phyloP scores from a whole-genome alignment of 2,797 vertebrate species.

The Diceros bicornis region DNA sequence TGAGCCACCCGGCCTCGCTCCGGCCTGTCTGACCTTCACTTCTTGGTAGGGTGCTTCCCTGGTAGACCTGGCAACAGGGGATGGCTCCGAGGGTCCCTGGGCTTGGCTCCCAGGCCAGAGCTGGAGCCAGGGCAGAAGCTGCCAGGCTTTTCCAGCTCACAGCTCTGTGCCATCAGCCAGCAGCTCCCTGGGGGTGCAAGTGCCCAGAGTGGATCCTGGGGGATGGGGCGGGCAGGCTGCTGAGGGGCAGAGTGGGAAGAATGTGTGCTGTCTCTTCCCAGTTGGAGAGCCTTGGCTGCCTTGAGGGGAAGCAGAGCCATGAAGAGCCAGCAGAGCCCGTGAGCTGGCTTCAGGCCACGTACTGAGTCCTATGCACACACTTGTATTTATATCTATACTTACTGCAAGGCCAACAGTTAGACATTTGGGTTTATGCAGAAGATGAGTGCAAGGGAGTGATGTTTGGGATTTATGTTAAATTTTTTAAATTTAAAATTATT shows the following conservation, averaged over 20 bases:
- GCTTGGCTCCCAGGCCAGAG: not conserved
- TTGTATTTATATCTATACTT: not conserved
- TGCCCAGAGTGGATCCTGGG: not conserved
- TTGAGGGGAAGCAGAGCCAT: not conserved
- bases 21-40: no score
- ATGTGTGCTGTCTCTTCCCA: not conserved
- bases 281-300: not conserved
- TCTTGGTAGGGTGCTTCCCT: not conserved
- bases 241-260: not conserved
- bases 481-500: not conserved
- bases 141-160: not conserved
- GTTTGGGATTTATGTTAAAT: not conserved
- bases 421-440: not conserved
- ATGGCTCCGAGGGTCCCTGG: not conserved
- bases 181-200: not conserved
- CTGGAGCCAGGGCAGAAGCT: not conserved
- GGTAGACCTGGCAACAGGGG: not conserved
- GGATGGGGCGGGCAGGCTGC: not conserved
- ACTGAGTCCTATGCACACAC: rapidly evolving
- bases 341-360: not conserved
- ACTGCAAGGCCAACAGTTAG: not conserved
- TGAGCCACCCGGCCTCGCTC: not conserved
- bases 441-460: not conserved
- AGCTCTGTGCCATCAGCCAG: not conserved
- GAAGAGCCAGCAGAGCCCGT: not conserved